Evolutionary conservation across 2,888 invertebrate genomes (phyloP).

Genomic region (Polyommatus icarus): DNA sequence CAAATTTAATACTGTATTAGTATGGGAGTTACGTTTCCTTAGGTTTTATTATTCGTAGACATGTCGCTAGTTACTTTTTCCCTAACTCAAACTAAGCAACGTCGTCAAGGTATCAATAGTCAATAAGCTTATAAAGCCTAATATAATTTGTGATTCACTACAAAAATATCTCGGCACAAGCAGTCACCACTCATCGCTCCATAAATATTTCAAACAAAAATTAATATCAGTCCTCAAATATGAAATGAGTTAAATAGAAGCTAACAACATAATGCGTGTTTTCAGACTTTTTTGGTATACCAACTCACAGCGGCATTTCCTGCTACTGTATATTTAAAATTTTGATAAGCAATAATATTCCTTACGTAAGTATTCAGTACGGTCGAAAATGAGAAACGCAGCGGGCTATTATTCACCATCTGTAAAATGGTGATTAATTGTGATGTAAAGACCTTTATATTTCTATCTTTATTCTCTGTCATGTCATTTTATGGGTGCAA

Average conservation of each 20-base stretch:
- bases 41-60: too few species aligned
- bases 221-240: constrained; percentile 72
- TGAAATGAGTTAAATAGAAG: constrained; percentile 77
- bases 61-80: background rate
- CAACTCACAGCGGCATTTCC: constrained; percentile 74
- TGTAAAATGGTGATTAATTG: constrained; percentile 75
- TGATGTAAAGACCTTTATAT: constrained; percentile 74
- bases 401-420: constrained; percentile 42
- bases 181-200: background rate
- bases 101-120: background rate
- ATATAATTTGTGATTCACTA: constrained; percentile 18
- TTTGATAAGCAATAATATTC: constrained; percentile 45
- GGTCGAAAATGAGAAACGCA: constrained; percentile 45
- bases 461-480: constrained; percentile 66
- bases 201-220: constrained; percentile 62
- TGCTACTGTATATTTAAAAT: constrained; percentile 56
- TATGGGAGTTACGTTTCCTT: too few species aligned
- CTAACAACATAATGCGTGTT: constrained; percentile 74
- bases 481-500: constrained; percentile 63
- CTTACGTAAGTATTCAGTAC: constrained; percentile 44
- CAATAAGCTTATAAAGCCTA: background rate
- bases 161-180: background rate
- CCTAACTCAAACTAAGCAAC: background rate
- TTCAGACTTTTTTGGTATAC: constrained; percentile 75
- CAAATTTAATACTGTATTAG: too few species aligned